These are phyloP conservation scores for Ctenopoma multispine DNA, from an alignment of 2,797 vertebrate species.

Conservation along the genomic window DNA sequence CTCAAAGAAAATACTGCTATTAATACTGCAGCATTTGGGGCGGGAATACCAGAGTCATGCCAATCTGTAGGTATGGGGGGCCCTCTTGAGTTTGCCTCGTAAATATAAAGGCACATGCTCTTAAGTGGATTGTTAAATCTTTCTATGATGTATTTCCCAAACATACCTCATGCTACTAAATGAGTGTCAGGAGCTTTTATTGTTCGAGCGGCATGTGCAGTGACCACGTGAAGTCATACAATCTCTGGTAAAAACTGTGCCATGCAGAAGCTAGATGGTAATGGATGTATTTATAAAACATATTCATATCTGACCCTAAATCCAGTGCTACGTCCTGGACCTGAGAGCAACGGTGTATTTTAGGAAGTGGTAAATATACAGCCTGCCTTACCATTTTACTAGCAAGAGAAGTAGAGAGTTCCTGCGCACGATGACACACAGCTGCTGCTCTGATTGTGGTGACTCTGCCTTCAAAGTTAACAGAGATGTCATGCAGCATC, in stretches of 20 bases:
- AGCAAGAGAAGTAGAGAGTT: conserved; percentile 45
- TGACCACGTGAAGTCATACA: conserved; percentile 38
- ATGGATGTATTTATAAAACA: conserved; percentile 67
- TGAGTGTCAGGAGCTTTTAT: neutral
- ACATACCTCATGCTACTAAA: neutral
- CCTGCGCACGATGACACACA: conserved; percentile 28
- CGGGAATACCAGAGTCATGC: conserved; percentile 63
- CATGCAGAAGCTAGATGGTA: conserved; percentile 18
- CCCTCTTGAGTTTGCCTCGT: conserved; percentile 27
- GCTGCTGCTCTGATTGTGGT: conserved; percentile 34
- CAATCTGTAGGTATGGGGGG: conserved; percentile 33
- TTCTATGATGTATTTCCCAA: neutral
- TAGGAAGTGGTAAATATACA: conserved; percentile 76
- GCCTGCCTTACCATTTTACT: conserved; percentile 69
- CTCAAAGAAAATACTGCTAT: conserved; percentile 82
- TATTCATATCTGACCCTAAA: conserved; percentile 59
- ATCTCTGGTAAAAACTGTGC: conserved; percentile 24
- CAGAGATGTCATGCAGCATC: conserved; percentile 38
- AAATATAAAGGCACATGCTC: conserved; percentile 38
- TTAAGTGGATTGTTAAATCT: conserved; percentile 1
- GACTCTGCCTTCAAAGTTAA: conserved; percentile 28
- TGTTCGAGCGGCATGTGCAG: conserved; percentile 21
- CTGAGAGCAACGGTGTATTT: conserved; percentile 73
- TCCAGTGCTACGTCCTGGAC: conserved; percentile 54
- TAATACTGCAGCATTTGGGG: conserved; percentile 73